Conservation (phyloP, 2,888 invertebrate genomes). For the Electrophaes corylata region DNA sequence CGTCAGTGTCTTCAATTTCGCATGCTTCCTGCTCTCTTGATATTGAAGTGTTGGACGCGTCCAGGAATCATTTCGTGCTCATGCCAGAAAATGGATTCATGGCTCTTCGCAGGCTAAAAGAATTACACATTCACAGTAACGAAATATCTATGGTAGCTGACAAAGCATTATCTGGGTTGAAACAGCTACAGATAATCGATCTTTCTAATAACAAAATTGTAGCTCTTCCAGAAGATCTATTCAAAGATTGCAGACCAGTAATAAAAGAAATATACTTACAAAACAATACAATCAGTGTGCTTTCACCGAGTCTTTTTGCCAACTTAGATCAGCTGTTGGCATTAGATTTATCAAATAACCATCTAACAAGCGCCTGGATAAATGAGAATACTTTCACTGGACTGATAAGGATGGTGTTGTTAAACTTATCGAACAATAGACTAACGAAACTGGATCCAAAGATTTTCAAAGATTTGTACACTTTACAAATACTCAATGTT, state of each 20-base stretch:
- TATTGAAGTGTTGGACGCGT: conserved; percentile 92
- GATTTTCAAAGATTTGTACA: conserved; percentile 93
- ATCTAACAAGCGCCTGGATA: conserved; percentile 94
- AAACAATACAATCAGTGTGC: conserved; percentile 94
- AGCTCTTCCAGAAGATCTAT: conserved; percentile 93
- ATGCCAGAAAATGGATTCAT: conserved; percentile 93
- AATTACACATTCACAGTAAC: conserved; percentile 93
- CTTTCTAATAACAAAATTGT: conserved; percentile 95
- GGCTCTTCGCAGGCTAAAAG: conserved; percentile 89
- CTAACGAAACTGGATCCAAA: conserved; percentile 92
- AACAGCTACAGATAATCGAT: conserved; percentile 93
- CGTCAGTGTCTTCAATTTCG: conserved; percentile 69
- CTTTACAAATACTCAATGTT: conserved; percentile 92
- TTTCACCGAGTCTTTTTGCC: conserved; percentile 94
- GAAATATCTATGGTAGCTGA: conserved; percentile 95
- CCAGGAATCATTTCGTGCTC: conserved; percentile 92
- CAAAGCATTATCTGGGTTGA: conserved; percentile 91
- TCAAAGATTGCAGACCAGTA: conserved; percentile 90
- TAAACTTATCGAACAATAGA: conserved; percentile 94
- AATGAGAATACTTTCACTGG: conserved; percentile 94
- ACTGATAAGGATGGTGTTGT: conserved; percentile 92
- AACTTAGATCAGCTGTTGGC: conserved; percentile 92
- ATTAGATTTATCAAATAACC: conserved; percentile 93
- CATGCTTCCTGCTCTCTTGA: conserved; percentile 89
- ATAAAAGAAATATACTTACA: conserved; percentile 95